phyloP scores from a whole-genome alignment of 2,888 invertebrate genomes.

The Apoda limacodes region DNA sequence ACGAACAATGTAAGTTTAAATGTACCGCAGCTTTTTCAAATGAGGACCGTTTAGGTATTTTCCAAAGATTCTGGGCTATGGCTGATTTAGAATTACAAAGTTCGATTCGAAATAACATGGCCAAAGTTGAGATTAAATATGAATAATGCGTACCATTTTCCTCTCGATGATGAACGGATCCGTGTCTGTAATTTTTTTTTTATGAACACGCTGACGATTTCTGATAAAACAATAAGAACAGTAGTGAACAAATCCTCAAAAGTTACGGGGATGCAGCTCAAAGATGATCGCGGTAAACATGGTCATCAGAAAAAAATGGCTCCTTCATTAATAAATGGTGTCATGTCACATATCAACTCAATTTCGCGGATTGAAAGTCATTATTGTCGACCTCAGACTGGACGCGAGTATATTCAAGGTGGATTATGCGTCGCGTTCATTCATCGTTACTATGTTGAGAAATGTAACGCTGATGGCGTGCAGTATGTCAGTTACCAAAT shows the following conservation, averaged over 20 bases:
- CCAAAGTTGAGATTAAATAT: constrained; percentile 15
- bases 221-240: constrained; percentile 16
- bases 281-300: constrained; percentile 25
- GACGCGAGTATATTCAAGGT: constrained; percentile 24
- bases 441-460: constrained; percentile 21
- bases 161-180: constrained; percentile 12
- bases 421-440: constrained; percentile 21
- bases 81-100: constrained; percentile 18
- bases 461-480: constrained; percentile 16
- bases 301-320: constrained; percentile 15
- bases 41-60: constrained; percentile 15
- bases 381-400: constrained; percentile 20
- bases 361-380: constrained; percentile 25
- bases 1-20: constrained; percentile 19
- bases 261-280: constrained; percentile 15
- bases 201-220: constrained; percentile 14
- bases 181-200: constrained; percentile 11
- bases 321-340: constrained; percentile 7
- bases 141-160: constrained; percentile 23
- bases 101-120: constrained; percentile 16
- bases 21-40: constrained; percentile 18
- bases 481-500: constrained; percentile 11
- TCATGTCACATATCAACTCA: constrained; percentile 20
- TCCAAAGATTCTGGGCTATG: constrained; percentile 17
- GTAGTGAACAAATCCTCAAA: constrained; percentile 13